These are phyloP conservation scores for Tyria jacobaeae DNA, from an alignment of 2,888 invertebrate genomes.

Conservation along the genomic window DNA sequence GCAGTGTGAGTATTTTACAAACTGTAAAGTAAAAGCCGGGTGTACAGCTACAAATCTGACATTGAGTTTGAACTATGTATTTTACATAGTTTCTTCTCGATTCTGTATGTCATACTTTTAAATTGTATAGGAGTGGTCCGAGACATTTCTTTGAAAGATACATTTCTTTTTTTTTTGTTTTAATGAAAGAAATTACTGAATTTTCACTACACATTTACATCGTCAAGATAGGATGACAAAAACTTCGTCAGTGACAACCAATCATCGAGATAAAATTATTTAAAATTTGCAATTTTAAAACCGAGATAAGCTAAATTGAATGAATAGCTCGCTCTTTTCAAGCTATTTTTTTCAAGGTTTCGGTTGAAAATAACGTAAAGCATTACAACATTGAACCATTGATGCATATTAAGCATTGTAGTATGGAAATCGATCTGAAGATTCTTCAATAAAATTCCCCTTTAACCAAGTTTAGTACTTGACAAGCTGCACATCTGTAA, in stretches of 20 bases:
- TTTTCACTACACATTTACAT: constrained; percentile 12
- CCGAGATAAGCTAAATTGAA: background rate
- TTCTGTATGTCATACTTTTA: background rate
- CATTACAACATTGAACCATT: background rate
- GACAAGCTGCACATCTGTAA: constrained; percentile 11
- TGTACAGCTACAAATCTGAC: no score
- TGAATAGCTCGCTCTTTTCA: background rate
- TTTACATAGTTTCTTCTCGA: no score
- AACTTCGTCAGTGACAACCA: background rate
- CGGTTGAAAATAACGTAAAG: background rate
- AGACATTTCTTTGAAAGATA: background rate
- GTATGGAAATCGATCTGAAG: background rate
- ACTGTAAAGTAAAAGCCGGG: no score
- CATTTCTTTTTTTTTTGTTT: no score
- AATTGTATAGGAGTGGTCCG: background rate
- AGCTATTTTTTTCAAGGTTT: background rate
- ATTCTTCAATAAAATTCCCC: background rate
- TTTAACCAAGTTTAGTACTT: background rate
- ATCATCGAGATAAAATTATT: constrained; percentile 3
- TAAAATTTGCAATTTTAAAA: constrained; percentile 2
- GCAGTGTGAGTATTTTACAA: no score
- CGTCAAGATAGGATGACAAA: constrained; percentile 7
- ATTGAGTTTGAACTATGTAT: no score
- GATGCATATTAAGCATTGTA: background rate
- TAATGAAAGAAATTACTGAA: background rate